phyloP scores from a whole-genome alignment of 2,888 invertebrate genomes.

The Adelphocoris suturalis region DNA sequence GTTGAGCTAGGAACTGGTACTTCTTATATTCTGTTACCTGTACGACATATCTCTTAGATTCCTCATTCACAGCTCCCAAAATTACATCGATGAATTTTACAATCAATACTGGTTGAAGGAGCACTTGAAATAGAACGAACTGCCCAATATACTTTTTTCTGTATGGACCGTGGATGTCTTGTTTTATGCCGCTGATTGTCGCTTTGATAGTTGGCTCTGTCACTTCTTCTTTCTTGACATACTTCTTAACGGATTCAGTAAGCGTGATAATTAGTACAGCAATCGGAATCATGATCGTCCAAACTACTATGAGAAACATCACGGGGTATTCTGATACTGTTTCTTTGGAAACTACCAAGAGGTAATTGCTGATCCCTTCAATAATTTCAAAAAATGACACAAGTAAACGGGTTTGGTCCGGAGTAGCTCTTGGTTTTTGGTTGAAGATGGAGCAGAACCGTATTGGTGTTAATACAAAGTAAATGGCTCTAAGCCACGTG shows the following conservation, averaged over 20 bases:
- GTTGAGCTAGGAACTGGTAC: neutral
- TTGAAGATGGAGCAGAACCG: neutral
- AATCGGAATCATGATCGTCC: neutral
- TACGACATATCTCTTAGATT: neutral
- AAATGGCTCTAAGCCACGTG: neutral
- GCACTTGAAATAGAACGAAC: neutral
- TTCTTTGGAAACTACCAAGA: neutral
- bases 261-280: neutral
- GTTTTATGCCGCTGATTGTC: neutral
- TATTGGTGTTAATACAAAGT: neutral
- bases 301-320: neutral
- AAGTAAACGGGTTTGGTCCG: neutral
- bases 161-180: neutral
- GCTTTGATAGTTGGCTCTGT: neutral
- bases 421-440: neutral
- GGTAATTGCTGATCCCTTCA: neutral
- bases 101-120: neutral
- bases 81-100: neutral
- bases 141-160: neutral
- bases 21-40: neutral
- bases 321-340: neutral
- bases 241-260: neutral
- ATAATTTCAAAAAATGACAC: neutral
- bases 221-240: neutral
- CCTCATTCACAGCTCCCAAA: neutral